phyloP scores from a whole-genome alignment of 2,888 invertebrate genomes.

The Isoperla grammatica region DNA sequence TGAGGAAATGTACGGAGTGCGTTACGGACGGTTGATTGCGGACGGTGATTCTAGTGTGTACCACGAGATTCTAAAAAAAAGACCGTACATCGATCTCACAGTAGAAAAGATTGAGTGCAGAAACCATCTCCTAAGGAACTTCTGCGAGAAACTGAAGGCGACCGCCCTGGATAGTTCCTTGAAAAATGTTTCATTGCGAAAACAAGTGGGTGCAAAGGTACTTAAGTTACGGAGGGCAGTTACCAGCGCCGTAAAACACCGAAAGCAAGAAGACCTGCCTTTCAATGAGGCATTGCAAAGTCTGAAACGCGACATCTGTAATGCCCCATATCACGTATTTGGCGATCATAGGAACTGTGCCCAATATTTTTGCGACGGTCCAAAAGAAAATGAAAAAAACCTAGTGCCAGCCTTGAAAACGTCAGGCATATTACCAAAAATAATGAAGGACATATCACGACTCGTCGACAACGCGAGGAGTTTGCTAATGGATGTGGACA shows the following conservation, averaged over 20 bases:
- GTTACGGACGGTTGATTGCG: slow-evolving; percentile 19
- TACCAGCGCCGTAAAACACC: not conserved
- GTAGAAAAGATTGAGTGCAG: slow-evolving; percentile 27
- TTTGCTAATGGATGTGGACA: not conserved
- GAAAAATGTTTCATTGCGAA: not conserved
- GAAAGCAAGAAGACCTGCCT: not conserved
- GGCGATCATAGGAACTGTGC: no score
- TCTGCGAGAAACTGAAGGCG: slow-evolving; percentile 19
- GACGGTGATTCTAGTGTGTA: slow-evolving; percentile 28
- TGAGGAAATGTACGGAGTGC: slow-evolving; percentile 22
- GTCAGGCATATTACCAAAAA: no score
- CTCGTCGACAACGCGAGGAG: not conserved
- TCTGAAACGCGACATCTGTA: no score
- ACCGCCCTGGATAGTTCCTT: not conserved
- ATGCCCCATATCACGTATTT: no score
- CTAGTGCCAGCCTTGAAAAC: no score
- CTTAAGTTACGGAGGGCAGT: no score
- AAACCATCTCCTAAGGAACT: slow-evolving; percentile 25
- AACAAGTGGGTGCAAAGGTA: not conserved
- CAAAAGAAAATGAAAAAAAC: no score
- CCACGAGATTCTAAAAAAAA: no score
- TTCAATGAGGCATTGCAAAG: not conserved
- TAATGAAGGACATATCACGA: not conserved
- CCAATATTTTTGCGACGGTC: no score
- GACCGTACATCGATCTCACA: slow-evolving; percentile 28